Conservation (phyloP, 1,140 invertebrate genomes). For the Grapholita molesta region DNA sequence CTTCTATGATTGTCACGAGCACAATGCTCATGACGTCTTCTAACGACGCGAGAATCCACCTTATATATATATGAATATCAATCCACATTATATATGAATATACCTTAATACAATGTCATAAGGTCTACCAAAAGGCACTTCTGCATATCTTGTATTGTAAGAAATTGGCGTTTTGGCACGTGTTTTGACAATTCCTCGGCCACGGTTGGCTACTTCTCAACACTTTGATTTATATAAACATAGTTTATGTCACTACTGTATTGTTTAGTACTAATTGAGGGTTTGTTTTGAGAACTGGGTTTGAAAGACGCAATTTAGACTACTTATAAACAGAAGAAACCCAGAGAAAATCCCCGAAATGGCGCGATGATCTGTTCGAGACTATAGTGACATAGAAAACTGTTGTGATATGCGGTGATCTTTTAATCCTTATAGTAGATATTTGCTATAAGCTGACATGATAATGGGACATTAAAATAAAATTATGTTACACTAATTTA, state of each 20-base stretch:
- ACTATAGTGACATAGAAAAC: no score
- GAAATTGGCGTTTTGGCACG: constrained; percentile 9
- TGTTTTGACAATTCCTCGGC: constrained; percentile 14
- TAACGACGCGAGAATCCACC: neutral
- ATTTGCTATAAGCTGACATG: no score
- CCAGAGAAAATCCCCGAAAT: no score
- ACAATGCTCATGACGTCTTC: neutral
- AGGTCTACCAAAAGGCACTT: neutral
- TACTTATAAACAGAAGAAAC: neutral
- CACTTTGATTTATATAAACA: neutral
- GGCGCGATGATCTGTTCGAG: no score
- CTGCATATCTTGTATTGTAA: neutral
- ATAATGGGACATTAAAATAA: no score
- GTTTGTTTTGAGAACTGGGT: neutral
- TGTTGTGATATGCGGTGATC: no score
- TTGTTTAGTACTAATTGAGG: neutral
- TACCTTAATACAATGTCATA: neutral
- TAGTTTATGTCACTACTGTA: neutral
- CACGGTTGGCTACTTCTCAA: constrained; percentile 4
- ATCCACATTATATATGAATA: no score
- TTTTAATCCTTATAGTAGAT: no score
- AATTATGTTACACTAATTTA: no score
- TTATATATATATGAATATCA: no score
- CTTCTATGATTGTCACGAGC: neutral
- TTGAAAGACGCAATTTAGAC: no score